These are phyloP conservation scores for Microctonus brassicae DNA, from an alignment of 2,888 invertebrate genomes.

Conservation along the genomic window DNA sequence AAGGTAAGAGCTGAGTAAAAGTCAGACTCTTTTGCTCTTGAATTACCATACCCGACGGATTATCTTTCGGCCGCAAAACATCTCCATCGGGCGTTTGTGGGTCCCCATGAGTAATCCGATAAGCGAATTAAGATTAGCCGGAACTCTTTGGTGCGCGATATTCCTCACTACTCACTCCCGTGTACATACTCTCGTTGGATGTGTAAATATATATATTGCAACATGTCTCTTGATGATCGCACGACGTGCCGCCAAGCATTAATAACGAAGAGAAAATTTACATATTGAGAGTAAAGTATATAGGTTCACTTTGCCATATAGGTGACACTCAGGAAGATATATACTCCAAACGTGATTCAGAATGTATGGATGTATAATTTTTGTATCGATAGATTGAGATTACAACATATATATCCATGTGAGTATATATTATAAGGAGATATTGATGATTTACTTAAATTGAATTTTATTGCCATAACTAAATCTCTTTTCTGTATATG, in stretches of 20 bases:
- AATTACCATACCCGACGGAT: slow-evolving; percentile 68
- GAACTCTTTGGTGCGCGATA: slow-evolving; percentile 35
- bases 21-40: slow-evolving; percentile 46
- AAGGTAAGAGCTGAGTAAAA: slow-evolving; percentile 30
- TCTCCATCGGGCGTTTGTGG: slow-evolving; percentile 59
- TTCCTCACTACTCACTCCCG: slow-evolving; percentile 13
- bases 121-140: slow-evolving; percentile 68
- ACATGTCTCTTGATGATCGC: not conserved
- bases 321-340: slow-evolving; percentile 25
- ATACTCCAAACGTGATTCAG: not conserved
- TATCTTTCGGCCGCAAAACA: slow-evolving; percentile 65
- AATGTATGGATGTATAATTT: not conserved
- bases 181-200: not conserved
- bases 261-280: slow-evolving; percentile 29
- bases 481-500: not conserved
- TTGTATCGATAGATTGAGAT: not conserved
- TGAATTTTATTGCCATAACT: slow-evolving; percentile 8
- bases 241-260: not conserved
- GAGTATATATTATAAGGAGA: not conserved
- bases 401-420: not conserved
- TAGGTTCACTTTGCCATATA: slow-evolving; percentile 7
- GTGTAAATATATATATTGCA: not conserved
- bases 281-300: slow-evolving; percentile 36
- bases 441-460: slow-evolving; percentile 10
- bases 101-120: slow-evolving; percentile 64